Conservation (phyloP, 2,888 invertebrate genomes). For the Polietes domitor region DNA sequence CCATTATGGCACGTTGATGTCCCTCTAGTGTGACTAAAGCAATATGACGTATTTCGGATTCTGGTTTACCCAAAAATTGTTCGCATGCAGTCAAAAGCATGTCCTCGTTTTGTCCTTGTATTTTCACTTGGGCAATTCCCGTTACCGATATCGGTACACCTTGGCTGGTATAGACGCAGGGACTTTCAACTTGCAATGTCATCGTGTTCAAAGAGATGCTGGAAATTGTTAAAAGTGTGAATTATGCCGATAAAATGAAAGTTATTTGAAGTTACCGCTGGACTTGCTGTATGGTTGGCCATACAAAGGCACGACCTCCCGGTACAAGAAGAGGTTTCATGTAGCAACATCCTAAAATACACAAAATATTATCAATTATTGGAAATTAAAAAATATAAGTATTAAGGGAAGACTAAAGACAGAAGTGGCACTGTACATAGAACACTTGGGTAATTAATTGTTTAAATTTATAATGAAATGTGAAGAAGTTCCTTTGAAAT, state of each 20-base stretch:
- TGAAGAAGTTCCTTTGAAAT: too few species aligned
- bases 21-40: constrained; percentile 95
- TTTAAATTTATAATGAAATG: too few species aligned
- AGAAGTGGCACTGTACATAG: too few species aligned
- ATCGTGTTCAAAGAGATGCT: constrained; percentile 98
- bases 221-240: constrained; percentile 36
- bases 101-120: constrained; percentile 88
- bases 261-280: constrained; percentile 83
- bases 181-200: constrained; percentile 97
- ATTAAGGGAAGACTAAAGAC: neutral
- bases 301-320: constrained; percentile 98
- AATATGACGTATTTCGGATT: constrained; percentile 94
- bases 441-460: too few species aligned
- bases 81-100: constrained; percentile 93
- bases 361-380: neutral
- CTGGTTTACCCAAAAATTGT: constrained; percentile 94
- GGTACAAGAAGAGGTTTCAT: constrained; percentile 95
- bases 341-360: constrained; percentile 93
- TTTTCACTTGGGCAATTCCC: constrained; percentile 97
- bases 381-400: neutral
- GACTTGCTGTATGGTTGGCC: constrained; percentile 94
- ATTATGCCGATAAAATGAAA: constrained; percentile 12
- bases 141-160: constrained; percentile 98
- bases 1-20: constrained; percentile 97
- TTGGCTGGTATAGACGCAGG: constrained; percentile 97